Base-by-base conservation (phyloP, 2,797 vertebrate genomes). In the Platyrinchus mystaceus region DNA sequence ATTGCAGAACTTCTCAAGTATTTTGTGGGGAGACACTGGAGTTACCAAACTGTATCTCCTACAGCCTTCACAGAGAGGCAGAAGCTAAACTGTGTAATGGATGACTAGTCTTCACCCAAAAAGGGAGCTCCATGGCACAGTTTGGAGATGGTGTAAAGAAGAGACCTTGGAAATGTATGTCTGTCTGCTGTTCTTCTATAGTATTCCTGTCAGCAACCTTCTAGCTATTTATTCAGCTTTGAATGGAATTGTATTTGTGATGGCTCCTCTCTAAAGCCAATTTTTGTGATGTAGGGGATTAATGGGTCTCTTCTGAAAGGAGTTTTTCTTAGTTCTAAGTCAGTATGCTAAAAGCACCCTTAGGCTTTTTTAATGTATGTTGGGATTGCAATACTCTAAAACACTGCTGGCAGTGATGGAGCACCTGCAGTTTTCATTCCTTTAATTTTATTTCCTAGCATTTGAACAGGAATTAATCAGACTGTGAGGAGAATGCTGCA, bases 391-490 rank as follows among this genome's bases (percentile, higher is more conserved):
- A 1, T 75, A 73, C 50, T 88, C 44, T 63, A 32, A 47, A 93
- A 26, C 12, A 28, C 34, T 77, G 27, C 71, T 69, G 91, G 64
- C 86, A 70, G 11, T 87, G 87, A 90, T 55, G 52, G 71, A 94
- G 55, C 39, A 79, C 74, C 58, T 78, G 55, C 36, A 37, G 70
- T 87, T 89, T 95, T 76, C 76, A 82, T 93, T 77, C 60, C 68
- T 93, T 92, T 94, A 75, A 63, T 91, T 96, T 76, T 89, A 89
- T 92, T 92, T 93, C 32, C 44, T 68, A 84, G 46, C 22, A 69
- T 93, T 93, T 80, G 41, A 91, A 64, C 66, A 66, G 69, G 76
- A 93, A 86, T 89, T 91, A 91, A 79, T 87, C 60, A 41, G 92
- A 39, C 81, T 73, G n/a, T 50, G 75, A 92, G 69, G 56, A 56